phyloP scores from a whole-genome alignment of 2,113 vertebrate species.

The Muntiacus muntjak region DNA sequence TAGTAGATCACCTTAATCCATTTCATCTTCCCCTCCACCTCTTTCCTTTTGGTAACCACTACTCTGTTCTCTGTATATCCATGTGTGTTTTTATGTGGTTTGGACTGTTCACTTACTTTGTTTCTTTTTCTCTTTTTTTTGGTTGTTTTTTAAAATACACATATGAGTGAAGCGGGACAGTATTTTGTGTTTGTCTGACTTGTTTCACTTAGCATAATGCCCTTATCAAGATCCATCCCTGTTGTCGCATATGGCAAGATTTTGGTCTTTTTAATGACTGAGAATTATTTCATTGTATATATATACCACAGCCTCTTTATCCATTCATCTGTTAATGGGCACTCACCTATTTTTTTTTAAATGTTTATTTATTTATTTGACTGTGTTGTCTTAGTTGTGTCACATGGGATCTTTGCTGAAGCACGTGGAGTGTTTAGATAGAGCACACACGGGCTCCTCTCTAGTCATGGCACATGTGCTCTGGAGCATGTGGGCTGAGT shows the following conservation, averaged over 20 bases:
- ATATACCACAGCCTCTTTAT: neutral
- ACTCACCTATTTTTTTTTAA: neutral
- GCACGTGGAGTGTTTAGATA: neutral
- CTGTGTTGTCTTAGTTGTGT: neutral
- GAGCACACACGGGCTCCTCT: accelerated
- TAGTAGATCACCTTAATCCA: neutral
- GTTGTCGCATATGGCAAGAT: neutral
- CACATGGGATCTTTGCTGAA: neutral
- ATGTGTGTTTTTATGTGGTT: neutral
- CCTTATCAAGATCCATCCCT: neutral
- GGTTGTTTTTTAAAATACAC: neutral
- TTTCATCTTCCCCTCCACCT: neutral
- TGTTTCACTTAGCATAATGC: neutral
- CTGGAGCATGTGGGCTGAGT: neutral
- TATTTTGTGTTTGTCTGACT: neutral
- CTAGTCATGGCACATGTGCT: accelerated
- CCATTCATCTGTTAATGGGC: neutral
- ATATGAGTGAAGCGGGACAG: neutral
- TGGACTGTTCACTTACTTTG: neutral
- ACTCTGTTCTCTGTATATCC: neutral
- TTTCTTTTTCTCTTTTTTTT: neutral
- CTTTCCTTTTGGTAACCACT: neutral
- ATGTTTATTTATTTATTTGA: neutral
- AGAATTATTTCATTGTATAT: neutral
- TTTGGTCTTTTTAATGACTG: neutral